A percentile compares a stretch with the other conserved stretches of the same genome.
Conservation (phyloP, 2,113 vertebrate genomes). For the Callipepla californica region DNA sequence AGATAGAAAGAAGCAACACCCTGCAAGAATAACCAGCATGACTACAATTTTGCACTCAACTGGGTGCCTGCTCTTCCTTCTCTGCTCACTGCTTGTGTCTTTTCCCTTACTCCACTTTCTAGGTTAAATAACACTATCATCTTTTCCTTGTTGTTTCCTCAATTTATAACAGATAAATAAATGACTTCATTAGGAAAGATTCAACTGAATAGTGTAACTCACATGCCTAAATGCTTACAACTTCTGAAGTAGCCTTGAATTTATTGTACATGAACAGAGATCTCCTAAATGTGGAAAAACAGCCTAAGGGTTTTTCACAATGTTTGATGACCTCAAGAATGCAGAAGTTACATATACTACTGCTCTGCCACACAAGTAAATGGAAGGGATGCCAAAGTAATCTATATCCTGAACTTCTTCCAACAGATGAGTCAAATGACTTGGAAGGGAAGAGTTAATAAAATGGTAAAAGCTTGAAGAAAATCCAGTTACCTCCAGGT, state of each 20-base stretch:
- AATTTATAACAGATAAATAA: conserved; percentile 18
- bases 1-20: not conserved
- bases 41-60: not conserved
- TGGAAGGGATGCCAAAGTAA: not conserved
- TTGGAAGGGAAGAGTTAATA: not conserved
- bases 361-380: not conserved
- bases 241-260: not conserved
- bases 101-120: not conserved
- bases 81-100: not conserved
- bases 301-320: not conserved
- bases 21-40: not conserved
- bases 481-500: not conserved
- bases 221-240: not conserved
- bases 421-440: not conserved
- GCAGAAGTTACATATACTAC: fast-evolving
- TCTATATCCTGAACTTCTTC: not conserved
- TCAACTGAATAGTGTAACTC: not conserved
- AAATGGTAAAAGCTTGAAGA: not conserved
- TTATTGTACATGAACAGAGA: not conserved
- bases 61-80: not conserved
- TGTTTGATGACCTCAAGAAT: not conserved
- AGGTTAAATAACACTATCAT: not conserved
- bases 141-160: conserved; percentile 21
- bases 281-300: not conserved
- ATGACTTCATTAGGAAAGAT: conserved; percentile 32